These are phyloP conservation scores for Sipha flava DNA, from an alignment of 1,140 invertebrate species.

Conservation along the genomic window DNA sequence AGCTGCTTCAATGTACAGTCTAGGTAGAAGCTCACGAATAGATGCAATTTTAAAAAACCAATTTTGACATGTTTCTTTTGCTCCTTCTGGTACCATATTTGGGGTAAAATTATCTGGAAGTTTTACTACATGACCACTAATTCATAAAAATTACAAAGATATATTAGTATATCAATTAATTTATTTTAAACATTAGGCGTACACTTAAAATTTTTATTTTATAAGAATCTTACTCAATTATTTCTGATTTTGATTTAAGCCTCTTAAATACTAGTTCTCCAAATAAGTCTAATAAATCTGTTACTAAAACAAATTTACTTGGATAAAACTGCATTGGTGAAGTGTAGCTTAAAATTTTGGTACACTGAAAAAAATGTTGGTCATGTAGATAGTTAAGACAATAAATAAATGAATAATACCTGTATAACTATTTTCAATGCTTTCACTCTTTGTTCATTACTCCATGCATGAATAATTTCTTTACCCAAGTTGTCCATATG, in stretches of 20 bases:
- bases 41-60: slow-evolving; percentile 99
- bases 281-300: slow-evolving; percentile 92
- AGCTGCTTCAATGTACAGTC: slow-evolving; percentile 88
- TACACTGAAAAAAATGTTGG: slow-evolving; percentile 57
- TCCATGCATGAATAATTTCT: slow-evolving; percentile 82
- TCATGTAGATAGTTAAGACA: not conserved
- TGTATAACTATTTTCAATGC: slow-evolving; percentile 92
- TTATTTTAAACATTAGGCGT: too few relatives aligned
- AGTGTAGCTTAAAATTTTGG: slow-evolving; percentile 82
- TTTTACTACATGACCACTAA: slow-evolving; percentile 41
- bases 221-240: slow-evolving; percentile 46
- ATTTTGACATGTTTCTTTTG: slow-evolving; percentile 93
- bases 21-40: slow-evolving; percentile 88
- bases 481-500: slow-evolving; percentile 83
- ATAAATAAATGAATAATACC: slow-evolving; percentile 43
- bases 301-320: slow-evolving; percentile 93
- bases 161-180: too few relatives aligned
- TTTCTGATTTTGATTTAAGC: slow-evolving; percentile 68
- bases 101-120: slow-evolving; percentile 62
- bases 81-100: slow-evolving; percentile 72
- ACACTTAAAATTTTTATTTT: too few relatives aligned
- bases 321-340: slow-evolving; percentile 90
- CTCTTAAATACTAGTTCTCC: slow-evolving; percentile 84
- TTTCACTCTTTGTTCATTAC: slow-evolving; percentile 87
- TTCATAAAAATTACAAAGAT: not conserved